These are phyloP conservation scores for Tapera naevia DNA, from an alignment of 2,797 vertebrate species.

Conservation along the genomic window DNA sequence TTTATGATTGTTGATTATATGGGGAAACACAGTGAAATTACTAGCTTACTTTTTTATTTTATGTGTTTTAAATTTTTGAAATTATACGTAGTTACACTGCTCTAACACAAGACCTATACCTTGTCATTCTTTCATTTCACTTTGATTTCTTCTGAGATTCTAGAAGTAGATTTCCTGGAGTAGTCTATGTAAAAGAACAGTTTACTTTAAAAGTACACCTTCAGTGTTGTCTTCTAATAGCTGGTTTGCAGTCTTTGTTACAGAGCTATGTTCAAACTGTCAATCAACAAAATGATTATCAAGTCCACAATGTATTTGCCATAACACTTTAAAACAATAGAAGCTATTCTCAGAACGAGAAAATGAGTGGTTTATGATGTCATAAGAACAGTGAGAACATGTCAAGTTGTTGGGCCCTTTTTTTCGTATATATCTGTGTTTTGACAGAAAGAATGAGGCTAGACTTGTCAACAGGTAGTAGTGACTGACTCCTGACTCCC, in stretches of 20 bases:
- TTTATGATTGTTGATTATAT: not conserved
- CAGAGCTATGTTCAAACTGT: not conserved
- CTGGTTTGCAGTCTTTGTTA: not conserved
- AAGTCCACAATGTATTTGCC: not conserved
- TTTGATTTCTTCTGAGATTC: not conserved
- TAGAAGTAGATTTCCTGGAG: no score
- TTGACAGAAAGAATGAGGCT: not conserved
- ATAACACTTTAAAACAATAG: not conserved
- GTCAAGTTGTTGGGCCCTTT: not conserved
- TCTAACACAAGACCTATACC: not conserved
- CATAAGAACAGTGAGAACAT: not conserved
- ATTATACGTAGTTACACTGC: not conserved
- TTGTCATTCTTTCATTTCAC: not conserved
- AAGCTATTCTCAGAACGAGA: not conserved
- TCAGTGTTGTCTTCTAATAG: not conserved
- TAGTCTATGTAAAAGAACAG: not conserved
- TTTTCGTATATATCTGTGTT: not conserved
- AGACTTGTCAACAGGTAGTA: not conserved
- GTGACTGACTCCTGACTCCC: not conserved
- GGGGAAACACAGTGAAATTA: not conserved
- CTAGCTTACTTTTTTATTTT: not conserved
- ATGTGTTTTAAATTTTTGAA: not conserved
- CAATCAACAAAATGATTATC: not conserved
- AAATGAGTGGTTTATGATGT: not conserved
- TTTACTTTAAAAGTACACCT: not conserved